Evolutionary conservation across 2,797 vertebrate genomes (phyloP), one percentile per base, ranked within the genome.

Genomic region (Gobio occitaniae): DNA sequence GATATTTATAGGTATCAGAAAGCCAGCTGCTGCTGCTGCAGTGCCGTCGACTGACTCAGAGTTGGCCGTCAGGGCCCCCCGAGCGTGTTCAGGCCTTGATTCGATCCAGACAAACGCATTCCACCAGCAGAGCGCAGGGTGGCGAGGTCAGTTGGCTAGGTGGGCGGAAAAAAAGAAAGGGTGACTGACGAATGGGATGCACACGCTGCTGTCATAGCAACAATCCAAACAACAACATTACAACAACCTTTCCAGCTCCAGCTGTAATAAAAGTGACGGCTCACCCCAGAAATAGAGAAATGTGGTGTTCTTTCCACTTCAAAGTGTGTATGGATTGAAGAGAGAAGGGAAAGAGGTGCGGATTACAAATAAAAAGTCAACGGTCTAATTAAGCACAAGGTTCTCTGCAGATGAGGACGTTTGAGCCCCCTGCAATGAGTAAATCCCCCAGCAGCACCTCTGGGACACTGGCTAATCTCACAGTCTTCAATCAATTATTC

Each of bases 401-500:
- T 85, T 89, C 87, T 65, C 87, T 91, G 65, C 6, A 91, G 86
- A 80, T 80, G 89, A 90, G 85, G 82, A 77, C 68, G 86, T 88
- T 92, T 82, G 71, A 92, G 85, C 68, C 87, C 90, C 92, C 89
- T 90, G 90, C 89, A 85, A 88, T 63, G 91, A 92, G 88, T 92
- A 88, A 89, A 92, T 41, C 85, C 80, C 87, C 56, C 29, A 32
- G n/a, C 21, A 83, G 56, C 75, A 76, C 63, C 21, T 68, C 32
- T 86, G 86, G 48, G 81, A 82, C 56, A 44, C 72, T 19, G 77
- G 61, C n/a, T 81, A 80, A 93, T 92, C 92, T 92, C 86, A 88
- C 88, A 74, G 44, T 54, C 82, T 91, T 91, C 90, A 9, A 95
- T 95, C 90, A 94, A 95, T 96, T 94, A 95, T 96, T 92, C 94